A percentile compares a stretch with the other conserved stretches of the same genome.
These are phyloP conservation scores for Zingel zingel DNA, from an alignment of 2,113 vertebrate species.

Conservation along the genomic window DNA sequence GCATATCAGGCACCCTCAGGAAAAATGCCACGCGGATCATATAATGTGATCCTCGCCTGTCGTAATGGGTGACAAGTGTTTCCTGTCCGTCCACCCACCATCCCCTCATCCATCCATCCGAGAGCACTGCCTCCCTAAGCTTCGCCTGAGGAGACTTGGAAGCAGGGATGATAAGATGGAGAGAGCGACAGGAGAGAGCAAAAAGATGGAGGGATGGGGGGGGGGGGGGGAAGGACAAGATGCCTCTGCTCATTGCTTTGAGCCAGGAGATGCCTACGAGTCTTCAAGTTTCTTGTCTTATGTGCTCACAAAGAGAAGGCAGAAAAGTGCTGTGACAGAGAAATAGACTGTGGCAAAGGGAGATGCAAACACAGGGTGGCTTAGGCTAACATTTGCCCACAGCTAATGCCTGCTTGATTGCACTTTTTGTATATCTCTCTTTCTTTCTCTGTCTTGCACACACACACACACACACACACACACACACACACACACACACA, in stretches of 20 bases:
- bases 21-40: constrained; percentile 45
- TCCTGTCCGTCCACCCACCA: constrained; percentile 53
- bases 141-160: constrained; percentile 52
- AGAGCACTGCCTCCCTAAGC: constrained; percentile 46
- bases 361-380: constrained; percentile 62
- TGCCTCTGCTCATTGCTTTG: constrained; percentile 16
- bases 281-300: constrained; percentile 57
- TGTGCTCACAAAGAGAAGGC: constrained; percentile 45
- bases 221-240: neutral
- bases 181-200: constrained; percentile 6
- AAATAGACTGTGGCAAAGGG: constrained; percentile 54
- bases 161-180: constrained; percentile 51
- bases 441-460: constrained; percentile 15
- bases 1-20: constrained; percentile 49
- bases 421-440: constrained; percentile 39
- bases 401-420: constrained; percentile 57
- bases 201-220: neutral
- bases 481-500: neutral
- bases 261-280: constrained; percentile 55
- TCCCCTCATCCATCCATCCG: constrained; percentile 31
- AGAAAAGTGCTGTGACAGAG: constrained; percentile 55
- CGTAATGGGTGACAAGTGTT: constrained; percentile 65
- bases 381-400: constrained; percentile 65
- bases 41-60: constrained; percentile 46
- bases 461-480: neutral